A percentile compares a stretch with the other conserved stretches of the same genome.
Conservation (phyloP, 2,888 invertebrate species). For the Ophioninae sp. region DNA sequence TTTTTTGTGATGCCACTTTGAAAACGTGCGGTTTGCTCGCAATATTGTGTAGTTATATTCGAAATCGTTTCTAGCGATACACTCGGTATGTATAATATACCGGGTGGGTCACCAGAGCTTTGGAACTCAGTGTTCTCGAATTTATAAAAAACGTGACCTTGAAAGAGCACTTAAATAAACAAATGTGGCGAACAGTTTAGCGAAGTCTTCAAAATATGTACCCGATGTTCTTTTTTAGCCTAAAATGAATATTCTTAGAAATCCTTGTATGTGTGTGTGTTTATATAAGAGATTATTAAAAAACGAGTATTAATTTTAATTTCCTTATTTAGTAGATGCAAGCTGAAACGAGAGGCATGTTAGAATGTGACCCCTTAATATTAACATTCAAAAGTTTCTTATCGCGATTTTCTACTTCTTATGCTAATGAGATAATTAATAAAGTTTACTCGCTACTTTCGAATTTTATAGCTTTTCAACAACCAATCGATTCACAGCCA, state of each 20-base stretch:
- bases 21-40: neutral
- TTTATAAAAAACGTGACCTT: neutral
- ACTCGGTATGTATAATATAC: neutral
- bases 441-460: too few species aligned
- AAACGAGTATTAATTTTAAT: too few species aligned
- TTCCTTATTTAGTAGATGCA: too few species aligned
- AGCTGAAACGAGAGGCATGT: too few species aligned
- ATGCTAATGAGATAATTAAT: too few species aligned
- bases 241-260: neutral
- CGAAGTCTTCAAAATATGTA: neutral
- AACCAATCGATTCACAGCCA: too few species aligned
- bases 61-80: neutral
- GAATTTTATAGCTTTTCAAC: too few species aligned
- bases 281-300: too few species aligned
- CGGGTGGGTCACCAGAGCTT: neutral
- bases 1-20: too few species aligned
- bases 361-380: too few species aligned
- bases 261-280: neutral
- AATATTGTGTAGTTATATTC: neutral
- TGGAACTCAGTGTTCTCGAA: neutral
- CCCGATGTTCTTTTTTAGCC: neutral
- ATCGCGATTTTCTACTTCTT: too few species aligned
- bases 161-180: neutral
- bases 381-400: too few species aligned
- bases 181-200: neutral